Base-by-base conservation (phyloP, 30 jellyfish, hydroid and myxozoan species). In the Aurelia sp. region DNA sequence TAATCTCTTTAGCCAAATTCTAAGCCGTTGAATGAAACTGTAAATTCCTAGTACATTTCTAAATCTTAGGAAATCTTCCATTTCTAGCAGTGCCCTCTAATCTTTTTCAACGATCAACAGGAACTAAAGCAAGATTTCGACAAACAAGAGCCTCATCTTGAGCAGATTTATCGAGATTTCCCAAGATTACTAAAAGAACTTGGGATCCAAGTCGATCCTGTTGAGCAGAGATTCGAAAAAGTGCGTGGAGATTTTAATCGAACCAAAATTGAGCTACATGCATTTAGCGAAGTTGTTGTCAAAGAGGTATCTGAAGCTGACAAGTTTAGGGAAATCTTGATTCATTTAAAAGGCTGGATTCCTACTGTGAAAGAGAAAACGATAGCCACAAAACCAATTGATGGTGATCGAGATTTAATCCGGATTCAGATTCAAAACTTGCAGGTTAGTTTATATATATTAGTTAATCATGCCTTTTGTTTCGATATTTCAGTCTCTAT, bases 171-270 rank as follows among this genome's bases (percentile, higher is more conserved):
- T 37, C 82, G 74, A n/a, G 91, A 94, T 50, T 73, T 88, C 80
- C 97, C 96, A 13, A 63, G 74, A 52, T 81, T 82, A 18, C 92
- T 82, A 48, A 71, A 71, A 63, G 98, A 92, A 18, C 96, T 96
- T 6, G 98, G 97, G 0, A 86, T 85, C 37, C 84, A 89, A 58
- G 88, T 85, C 58, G 91, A 85, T 33, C 99, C 97, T 3, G 89
- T 94, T 47, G 97, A 94, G 62, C 96, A 94, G 59, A 58, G 95
- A 66, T 73, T 89, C 96, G 74, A 79, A 5, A 81, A 86, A 40
- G 81, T 94, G 37, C 66, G 60, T 11, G 77, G 20, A 9, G 95
- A 89, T 35, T 77, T 94, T 20, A 83, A 85, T 37, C 91, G 81
- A 35, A 76, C 96, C 66, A 91, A 59, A 41, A 11, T 75, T 17